Evolutionary conservation across 2,888 invertebrate species (phyloP).

Genomic region (Melanostoma mellinum): DNA sequence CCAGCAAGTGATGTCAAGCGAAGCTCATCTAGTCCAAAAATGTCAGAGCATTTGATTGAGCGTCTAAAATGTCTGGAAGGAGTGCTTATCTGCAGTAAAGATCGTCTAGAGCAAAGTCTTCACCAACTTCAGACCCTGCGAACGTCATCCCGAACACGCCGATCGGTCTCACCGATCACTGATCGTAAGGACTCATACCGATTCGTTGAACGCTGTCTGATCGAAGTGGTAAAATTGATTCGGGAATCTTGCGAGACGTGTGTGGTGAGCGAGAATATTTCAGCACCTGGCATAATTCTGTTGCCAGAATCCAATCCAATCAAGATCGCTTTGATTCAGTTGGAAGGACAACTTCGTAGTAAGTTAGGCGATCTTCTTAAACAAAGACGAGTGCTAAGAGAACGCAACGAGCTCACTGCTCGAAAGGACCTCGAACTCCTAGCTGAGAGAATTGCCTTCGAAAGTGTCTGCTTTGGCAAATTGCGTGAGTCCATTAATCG

Average conservation of each 20-base stretch:
- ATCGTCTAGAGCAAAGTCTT: slow-evolving; percentile 87
- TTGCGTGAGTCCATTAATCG: slow-evolving; percentile 87
- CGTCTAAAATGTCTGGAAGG: slow-evolving; percentile 85
- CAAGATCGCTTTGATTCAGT: slow-evolving; percentile 84
- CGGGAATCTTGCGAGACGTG: slow-evolving; percentile 85
- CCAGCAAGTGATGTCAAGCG: slow-evolving; percentile 74
- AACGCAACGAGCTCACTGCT: slow-evolving; percentile 87
- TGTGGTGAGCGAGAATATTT: slow-evolving; percentile 81
- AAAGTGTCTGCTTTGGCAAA: slow-evolving; percentile 88
- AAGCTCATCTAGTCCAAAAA: slow-evolving; percentile 78
- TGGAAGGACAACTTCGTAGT: slow-evolving; percentile 86
- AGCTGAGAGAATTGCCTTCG: slow-evolving; percentile 91
- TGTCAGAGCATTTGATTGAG: slow-evolving; percentile 84
- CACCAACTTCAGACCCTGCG: slow-evolving; percentile 85
- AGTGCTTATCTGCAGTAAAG: slow-evolving; percentile 85
- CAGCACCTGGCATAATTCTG: slow-evolving; percentile 81
- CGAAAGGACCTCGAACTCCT: slow-evolving; percentile 87
- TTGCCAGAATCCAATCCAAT: slow-evolving; percentile 83
- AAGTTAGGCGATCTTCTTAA: slow-evolving; percentile 88
- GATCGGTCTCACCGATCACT: slow-evolving; percentile 86
- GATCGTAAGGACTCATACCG: slow-evolving; percentile 86
- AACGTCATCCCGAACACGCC: slow-evolving; percentile 84
- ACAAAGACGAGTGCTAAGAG: slow-evolving; percentile 86
- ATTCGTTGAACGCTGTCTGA: slow-evolving; percentile 86
- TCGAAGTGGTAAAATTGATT: slow-evolving; percentile 85